These are phyloP conservation scores for Ethmia dodecea DNA, from an alignment of 2,888 invertebrate genomes.

Conservation along the genomic window DNA sequence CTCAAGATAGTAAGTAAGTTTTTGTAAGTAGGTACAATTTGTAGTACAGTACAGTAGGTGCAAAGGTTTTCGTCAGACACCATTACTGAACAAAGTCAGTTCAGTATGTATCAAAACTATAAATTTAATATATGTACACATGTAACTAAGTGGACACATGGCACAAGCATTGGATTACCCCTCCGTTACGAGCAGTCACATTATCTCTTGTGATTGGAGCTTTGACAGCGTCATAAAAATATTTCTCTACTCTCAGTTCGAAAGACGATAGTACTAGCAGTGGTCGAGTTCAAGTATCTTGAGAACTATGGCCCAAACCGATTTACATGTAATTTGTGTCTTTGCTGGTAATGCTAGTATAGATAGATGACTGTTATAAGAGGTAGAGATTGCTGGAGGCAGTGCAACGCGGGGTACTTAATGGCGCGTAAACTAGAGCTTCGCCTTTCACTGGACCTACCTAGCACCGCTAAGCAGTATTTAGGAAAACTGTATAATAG, in stretches of 20 bases:
- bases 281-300: slow-evolving; percentile 24
- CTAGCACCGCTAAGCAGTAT: not conserved
- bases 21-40: too few species aligned
- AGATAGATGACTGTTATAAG: too few species aligned
- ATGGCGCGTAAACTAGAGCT: not conserved
- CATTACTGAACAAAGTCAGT: too few species aligned
- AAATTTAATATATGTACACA: too few species aligned
- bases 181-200: slow-evolving; percentile 44
- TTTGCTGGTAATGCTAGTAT: too few species aligned
- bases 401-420: too few species aligned
- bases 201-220: slow-evolving; percentile 64
- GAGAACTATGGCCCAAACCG: slow-evolving; percentile 23
- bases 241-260: slow-evolving; percentile 32
- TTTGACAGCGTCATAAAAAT: slow-evolving; percentile 58
- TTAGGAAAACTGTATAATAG: too few species aligned
- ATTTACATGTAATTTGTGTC: slow-evolving; percentile 11
- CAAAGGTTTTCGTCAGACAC: too few species aligned
- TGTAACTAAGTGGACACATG: slow-evolving; percentile 46
- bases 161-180: slow-evolving; percentile 54
- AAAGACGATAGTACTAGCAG: slow-evolving; percentile 23
- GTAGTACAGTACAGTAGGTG: too few species aligned
- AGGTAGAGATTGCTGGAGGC: too few species aligned
- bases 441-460: not conserved
- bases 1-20: too few species aligned
- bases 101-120: too few species aligned